phyloP scores from a whole-genome alignment of 1,140 invertebrate species.

The Bombus haemorrhoidalis region DNA sequence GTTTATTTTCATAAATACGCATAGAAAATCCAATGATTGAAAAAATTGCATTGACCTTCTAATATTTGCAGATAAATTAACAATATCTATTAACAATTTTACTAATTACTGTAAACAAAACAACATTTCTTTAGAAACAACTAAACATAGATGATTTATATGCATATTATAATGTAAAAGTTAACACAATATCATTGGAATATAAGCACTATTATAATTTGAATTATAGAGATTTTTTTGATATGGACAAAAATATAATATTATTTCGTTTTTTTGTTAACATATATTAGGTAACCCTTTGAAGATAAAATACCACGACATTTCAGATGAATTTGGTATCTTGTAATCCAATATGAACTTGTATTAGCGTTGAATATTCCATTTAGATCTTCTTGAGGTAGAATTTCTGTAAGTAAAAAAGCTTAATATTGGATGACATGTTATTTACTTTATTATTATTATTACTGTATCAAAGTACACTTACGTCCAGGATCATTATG shows the following conservation, averaged over 20 bases:
- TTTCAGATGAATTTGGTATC: slow-evolving; percentile 94
- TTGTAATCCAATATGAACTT: slow-evolving; percentile 87
- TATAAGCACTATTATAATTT: slow-evolving; percentile 20
- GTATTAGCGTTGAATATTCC: slow-evolving; percentile 81
- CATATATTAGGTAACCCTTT: slow-evolving; percentile 90
- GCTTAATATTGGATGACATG: background rate
- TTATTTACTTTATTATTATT: background rate
- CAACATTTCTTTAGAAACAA: background rate
- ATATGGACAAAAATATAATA: background rate
- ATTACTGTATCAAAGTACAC: slow-evolving; percentile 50
- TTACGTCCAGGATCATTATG: slow-evolving; percentile 96
- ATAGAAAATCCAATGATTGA: slow-evolving; percentile 18
- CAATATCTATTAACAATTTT: background rate
- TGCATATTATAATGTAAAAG: background rate
- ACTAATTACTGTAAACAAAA: slow-evolving; percentile 1
- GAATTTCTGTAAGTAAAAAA: slow-evolving; percentile 83
- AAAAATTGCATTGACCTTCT: slow-evolving; percentile 12
- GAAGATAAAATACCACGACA: slow-evolving; percentile 93
- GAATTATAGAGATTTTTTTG: background rate
- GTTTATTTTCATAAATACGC: background rate
- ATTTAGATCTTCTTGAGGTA: slow-evolving; percentile 82
- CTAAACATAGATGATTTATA: background rate
- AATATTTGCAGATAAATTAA: background rate
- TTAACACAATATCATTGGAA: slow-evolving; percentile 11
- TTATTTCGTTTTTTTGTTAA: slow-evolving; percentile 60